phyloP scores from a whole-genome alignment of 1,140 invertebrate species.

The Neodiprion fabricii region DNA sequence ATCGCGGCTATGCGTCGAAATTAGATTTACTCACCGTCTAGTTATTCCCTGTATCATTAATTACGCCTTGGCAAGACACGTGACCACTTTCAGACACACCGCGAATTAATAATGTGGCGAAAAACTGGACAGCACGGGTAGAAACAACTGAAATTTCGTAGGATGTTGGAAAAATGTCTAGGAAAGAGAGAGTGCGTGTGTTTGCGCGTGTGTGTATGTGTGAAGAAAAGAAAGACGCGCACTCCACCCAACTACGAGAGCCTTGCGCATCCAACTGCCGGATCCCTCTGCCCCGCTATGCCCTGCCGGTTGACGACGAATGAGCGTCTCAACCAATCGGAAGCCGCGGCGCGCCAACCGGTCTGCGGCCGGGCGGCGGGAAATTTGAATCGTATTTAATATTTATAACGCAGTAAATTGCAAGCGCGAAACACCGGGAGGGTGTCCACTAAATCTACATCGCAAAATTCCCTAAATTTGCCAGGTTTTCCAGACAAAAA shows the following conservation, averaged over 20 bases:
- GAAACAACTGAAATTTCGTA: not conserved
- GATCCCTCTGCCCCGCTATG: slow-evolving; percentile 28
- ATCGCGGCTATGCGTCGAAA: too few species aligned
- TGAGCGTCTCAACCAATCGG: slow-evolving; percentile 16
- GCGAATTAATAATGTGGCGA: not conserved
- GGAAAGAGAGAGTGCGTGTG: not conserved
- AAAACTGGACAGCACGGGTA: not conserved
- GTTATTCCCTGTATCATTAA: not conserved
- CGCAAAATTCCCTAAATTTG: too few species aligned
- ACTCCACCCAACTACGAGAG: slow-evolving; percentile 31
- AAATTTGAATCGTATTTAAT: slow-evolving; percentile 16
- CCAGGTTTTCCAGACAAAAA: too few species aligned
- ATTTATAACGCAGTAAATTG: too few species aligned
- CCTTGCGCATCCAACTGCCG: slow-evolving; percentile 42
- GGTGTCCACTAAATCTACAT: too few species aligned
- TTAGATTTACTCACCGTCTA: not conserved
- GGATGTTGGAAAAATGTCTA: not conserved
- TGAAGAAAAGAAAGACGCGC: slow-evolving; percentile 23
- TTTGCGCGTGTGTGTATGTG: not conserved
- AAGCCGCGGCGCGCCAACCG: slow-evolving; percentile 21
- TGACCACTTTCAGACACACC: not conserved
- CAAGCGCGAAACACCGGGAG: too few species aligned
- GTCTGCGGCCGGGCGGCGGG: slow-evolving; percentile 19
- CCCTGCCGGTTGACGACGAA: slow-evolving; percentile 18
- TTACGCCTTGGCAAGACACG: not conserved